Evolutionary conservation across 2,888 invertebrate species (phyloP).

Genomic region (Phania funesta): DNA sequence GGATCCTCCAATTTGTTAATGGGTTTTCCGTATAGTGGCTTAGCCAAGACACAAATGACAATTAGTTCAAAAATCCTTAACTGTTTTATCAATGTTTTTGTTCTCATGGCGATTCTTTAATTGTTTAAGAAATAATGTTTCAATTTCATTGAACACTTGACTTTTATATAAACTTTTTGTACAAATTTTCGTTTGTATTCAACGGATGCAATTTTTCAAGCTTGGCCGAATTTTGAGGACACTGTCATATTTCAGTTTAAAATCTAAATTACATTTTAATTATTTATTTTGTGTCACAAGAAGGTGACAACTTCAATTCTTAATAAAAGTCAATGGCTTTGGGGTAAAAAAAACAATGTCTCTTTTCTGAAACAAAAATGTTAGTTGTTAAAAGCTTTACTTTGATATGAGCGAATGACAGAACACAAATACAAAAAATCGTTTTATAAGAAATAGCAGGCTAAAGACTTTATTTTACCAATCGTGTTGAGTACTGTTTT

Average conservation of each 20-base stretch:
- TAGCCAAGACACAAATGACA: conserved; percentile 12
- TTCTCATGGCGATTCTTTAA: conserved; percentile 10
- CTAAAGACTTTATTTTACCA: too few species aligned
- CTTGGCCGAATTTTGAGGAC: conserved; percentile 72
- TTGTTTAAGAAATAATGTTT: conserved; percentile 14
- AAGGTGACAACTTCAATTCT: conserved; percentile 53
- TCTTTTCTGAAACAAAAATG: background rate
- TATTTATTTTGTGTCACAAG: conserved; percentile 25
- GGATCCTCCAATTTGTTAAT: background rate
- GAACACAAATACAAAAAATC: too few species aligned
- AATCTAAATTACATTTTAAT: conserved; percentile 46
- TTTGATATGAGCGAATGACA: too few species aligned
- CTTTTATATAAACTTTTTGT: conserved; percentile 55
- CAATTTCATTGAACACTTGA: background rate
- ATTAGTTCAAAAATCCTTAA: conserved; percentile 26
- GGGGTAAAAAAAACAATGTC: background rate
- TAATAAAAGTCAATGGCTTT: background rate
- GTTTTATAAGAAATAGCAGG: too few species aligned
- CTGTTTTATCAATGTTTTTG: background rate
- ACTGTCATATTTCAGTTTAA: conserved; percentile 49
- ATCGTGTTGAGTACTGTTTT: too few species aligned
- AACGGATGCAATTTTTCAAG: conserved; percentile 71
- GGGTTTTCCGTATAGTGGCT: conserved; percentile 3
- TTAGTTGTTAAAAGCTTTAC: background rate
- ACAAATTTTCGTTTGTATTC: background rate